phyloP scores from a whole-genome alignment of 2,797 vertebrate species.

The Manis crassicaudata region DNA sequence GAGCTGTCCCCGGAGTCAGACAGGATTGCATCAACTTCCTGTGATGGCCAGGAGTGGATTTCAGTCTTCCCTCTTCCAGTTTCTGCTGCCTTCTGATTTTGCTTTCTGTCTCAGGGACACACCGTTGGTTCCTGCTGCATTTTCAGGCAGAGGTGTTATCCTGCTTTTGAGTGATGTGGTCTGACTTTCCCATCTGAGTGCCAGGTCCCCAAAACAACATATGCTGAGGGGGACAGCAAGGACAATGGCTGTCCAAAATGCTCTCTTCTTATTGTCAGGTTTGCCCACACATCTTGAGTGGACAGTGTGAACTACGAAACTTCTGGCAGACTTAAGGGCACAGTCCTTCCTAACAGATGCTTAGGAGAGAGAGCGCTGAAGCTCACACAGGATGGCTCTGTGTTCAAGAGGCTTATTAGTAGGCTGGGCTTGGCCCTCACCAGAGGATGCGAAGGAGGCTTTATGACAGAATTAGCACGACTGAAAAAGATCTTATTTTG shows the following conservation, averaged over 20 bases:
- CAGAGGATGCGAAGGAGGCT: neutral
- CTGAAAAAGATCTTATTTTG: neutral
- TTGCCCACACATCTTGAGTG: neutral
- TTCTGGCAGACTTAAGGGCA: constrained; percentile 7
- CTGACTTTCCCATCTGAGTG: neutral
- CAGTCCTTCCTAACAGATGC: neutral
- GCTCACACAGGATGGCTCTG: neutral
- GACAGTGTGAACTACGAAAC: accelerated
- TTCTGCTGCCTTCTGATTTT: neutral
- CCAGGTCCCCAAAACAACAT: neutral
- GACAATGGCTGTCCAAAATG: neutral
- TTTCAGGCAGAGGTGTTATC: neutral
- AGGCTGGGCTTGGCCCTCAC: neutral
- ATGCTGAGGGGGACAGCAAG: accelerated
- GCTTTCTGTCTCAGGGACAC: neutral
- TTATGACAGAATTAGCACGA: neutral
- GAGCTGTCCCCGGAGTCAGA: neutral
- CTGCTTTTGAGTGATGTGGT: accelerated
- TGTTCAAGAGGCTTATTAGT: neutral
- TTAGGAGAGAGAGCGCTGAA: neutral
- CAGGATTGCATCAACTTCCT: constrained; percentile 36
- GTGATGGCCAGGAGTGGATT: constrained; percentile 51
- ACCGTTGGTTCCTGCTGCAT: neutral
- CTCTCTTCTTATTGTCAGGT: neutral
- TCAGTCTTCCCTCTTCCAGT: neutral